These are phyloP conservation scores for Pachycephala philippinensis DNA, from an alignment of 2,113 vertebrate genomes.

Conservation along the genomic window DNA sequence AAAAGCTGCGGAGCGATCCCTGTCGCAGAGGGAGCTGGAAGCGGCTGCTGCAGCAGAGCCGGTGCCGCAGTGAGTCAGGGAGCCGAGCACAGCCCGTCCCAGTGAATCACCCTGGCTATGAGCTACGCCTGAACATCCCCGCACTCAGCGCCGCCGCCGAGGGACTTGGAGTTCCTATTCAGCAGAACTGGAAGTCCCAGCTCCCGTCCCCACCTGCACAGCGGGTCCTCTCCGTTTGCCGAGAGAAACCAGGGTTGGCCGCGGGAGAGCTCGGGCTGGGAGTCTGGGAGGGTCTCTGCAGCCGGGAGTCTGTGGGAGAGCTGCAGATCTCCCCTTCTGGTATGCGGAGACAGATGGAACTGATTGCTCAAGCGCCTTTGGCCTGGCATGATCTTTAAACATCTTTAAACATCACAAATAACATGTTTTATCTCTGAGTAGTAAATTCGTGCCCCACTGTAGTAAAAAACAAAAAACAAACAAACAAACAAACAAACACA, in stretches of 20 bases:
- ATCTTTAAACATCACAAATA: background rate
- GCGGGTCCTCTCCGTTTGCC: background rate
- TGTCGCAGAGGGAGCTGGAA: background rate
- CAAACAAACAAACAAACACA: too few relatives aligned
- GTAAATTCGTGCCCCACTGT: background rate
- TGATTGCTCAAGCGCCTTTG: slow-evolving; percentile 11
- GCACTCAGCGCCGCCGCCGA: background rate
- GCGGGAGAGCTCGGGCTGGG: background rate
- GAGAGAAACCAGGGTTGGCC: background rate
- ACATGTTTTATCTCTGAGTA: background rate
- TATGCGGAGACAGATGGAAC: background rate
- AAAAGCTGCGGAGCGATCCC: background rate
- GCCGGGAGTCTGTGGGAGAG: background rate
- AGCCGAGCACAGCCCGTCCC: background rate
- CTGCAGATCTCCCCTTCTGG: background rate
- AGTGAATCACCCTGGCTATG: background rate
- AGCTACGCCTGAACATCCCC: background rate
- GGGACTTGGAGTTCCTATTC: background rate
- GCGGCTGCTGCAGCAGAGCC: background rate
- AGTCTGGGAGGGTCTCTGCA: background rate
- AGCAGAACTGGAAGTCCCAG: background rate
- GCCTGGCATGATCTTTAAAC: background rate
- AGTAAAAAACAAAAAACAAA: background rate
- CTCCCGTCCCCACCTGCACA: background rate
- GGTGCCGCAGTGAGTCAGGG: background rate